Evolutionary conservation across 2,888 invertebrate species (phyloP), one percentile per base, ranked within the genome.

Genomic region (Cephus nigrinus): DNA sequence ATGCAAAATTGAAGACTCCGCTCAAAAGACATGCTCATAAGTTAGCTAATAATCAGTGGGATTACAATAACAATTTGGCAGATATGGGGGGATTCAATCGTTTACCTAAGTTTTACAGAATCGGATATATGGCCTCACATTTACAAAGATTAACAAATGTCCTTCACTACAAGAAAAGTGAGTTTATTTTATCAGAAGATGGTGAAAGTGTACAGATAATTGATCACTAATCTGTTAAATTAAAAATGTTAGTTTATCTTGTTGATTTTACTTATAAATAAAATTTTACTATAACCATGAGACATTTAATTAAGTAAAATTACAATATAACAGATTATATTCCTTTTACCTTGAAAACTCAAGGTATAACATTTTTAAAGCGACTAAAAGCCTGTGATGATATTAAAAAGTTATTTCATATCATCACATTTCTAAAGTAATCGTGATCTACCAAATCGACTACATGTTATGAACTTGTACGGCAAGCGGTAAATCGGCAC

Each of bases 1-100:
- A 93, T 68, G 93, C 94, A 9, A 92, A 93, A 55, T 89, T 92
- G 33, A 95, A 95, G 68, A 92, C 80, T 11, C 68, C 69, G 0
- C 83, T 88, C 1, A 84, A 83, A 1, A 90, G 92, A 73, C 88
- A 93, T 82, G 92, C 92, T 1, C 93, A 93, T 80, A 85, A 86
- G 23, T 84, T 93, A 79, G 91, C 86, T 2, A 73, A 81, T 3
- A 77, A 80, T 1, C 93, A 93, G 82, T 93, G 93, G 92, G 86
- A 82, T 1, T 93, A 93, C 81, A 90, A 92, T 78, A 89, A 92
- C 78, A 86, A 89, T 32, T 84, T 93, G 73, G 92, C 92, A 0
- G 84, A 85, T 4, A 84, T 90, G n/a, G 92, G 90, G 11, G 87
- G 88, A 30, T 89, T 90, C 75, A 81, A 89, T 5, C 73, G 23